Percentiles rank a stretch among this genome's conserved stretches.
Evolutionary conservation across 2,888 invertebrate genomes (phyloP).

Genomic region (Ceriagrion tenellum): DNA sequence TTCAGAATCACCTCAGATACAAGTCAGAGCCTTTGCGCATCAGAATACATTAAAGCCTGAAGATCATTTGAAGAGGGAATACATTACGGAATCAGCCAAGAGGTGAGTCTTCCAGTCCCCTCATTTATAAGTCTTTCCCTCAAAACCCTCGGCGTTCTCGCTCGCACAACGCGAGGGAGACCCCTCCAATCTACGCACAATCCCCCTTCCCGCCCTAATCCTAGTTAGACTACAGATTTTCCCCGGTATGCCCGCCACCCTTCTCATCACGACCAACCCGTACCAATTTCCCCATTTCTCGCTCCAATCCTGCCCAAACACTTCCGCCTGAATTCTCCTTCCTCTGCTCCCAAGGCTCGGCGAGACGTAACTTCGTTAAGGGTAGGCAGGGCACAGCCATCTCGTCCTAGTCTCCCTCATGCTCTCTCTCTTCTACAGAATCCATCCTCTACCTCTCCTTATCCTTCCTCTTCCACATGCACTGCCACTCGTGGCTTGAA

Average conservation of each 20-base stretch:
- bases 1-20: too few species aligned
- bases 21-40: too few species aligned
- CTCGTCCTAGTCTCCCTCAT: too few species aligned
- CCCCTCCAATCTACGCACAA: too few species aligned
- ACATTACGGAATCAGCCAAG: too few species aligned
- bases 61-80: too few species aligned
- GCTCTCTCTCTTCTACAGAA: too few species aligned
- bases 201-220: neutral
- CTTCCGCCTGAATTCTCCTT: slow-evolving; percentile 1
- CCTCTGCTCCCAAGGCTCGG: neutral
- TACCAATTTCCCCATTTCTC: neutral
- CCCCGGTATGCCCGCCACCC: neutral
- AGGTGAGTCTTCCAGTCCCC: too few species aligned
- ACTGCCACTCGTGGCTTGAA: too few species aligned
- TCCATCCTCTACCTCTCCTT: too few species aligned
- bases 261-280: neutral
- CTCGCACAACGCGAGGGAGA: neutral
- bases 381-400: neutral
- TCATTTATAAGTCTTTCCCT: neutral
- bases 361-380: neutral
- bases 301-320: slow-evolving; percentile 1
- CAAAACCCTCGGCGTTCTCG: neutral
- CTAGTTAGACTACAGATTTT: neutral
- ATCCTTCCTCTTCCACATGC: too few species aligned
- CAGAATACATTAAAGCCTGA: too few species aligned